Evolutionary conservation across 2,113 vertebrate species (phyloP), one percentile per base, ranked within the genome.

Genomic region (Lasiurus borealis): DNA sequence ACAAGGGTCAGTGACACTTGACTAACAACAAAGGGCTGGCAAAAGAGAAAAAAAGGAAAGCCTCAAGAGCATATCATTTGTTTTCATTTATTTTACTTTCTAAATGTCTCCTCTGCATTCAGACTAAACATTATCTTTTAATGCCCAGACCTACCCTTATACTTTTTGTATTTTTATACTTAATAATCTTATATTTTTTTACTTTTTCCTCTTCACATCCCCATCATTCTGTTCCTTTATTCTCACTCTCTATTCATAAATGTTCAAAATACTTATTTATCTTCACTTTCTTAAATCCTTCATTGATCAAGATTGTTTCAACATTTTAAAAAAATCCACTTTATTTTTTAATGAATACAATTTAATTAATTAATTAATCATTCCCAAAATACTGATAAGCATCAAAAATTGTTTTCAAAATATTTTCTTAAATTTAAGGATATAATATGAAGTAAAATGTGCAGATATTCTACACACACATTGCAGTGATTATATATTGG

Each of bases 11-110:
- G 50, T 52, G 50, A 52, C 50, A 52, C 23, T 71, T 40, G 40
- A 40, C 66, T 89, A 59, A 57, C 3, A 52, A 44, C 11, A n/a
- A n/a, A n/a, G 18, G 10, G 3, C 31, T 52, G 19, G 15, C 3
- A 50, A 84, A 73, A 83, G 6, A 25, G 44, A 40, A 44, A 88
- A 87, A 64, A 68, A 19, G 12, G 27, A 6, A 64, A 73, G 54
- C 48, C 14, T 71, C 50, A 91, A 88, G 84, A 75, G 4, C 3
- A 31, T 75, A 69, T 64, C 44, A 80, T 3, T 69, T 71, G 54
- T 80, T 64, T 62, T 54, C 23, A 21, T 81, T 95, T 25, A 85
- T 34, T 96, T 81, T 86, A 86, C 34, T 94, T 90, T 93, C 44
- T 54, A 95, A 85, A 12, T 31, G 31, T 40, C 40, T 82, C 62